phyloP scores from a whole-genome alignment of 1,140 invertebrate species.

The Drosophila sp. region DNA sequence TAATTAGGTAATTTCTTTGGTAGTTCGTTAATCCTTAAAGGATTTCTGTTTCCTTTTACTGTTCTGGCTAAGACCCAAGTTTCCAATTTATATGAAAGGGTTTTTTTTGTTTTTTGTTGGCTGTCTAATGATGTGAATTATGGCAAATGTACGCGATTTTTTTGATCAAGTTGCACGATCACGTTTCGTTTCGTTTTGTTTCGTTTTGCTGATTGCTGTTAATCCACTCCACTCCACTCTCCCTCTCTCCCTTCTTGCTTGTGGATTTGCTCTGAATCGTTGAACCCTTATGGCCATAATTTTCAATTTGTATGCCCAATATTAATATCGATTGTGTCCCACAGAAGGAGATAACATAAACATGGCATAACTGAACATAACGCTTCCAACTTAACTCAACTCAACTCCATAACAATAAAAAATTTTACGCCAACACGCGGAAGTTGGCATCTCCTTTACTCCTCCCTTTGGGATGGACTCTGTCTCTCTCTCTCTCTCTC shows the following conservation, averaged over 20 bases:
- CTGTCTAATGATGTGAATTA: background rate
- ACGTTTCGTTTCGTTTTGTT: background rate
- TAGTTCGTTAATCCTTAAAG: no score
- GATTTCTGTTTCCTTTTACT: no score
- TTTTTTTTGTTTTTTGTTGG: background rate
- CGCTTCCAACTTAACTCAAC: slow-evolving; percentile 36
- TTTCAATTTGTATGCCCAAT: slow-evolving; percentile 75
- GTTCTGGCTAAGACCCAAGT: background rate
- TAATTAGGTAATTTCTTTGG: no score
- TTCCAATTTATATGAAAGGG: background rate
- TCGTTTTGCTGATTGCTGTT: background rate
- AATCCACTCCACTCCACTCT: slow-evolving; percentile 16
- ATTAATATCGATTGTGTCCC: slow-evolving; percentile 73
- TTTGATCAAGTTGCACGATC: slow-evolving; percentile 8
- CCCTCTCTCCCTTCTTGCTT: background rate
- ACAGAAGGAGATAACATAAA: slow-evolving; percentile 39
- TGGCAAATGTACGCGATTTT: background rate
- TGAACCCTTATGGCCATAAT: slow-evolving; percentile 56
- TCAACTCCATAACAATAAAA: slow-evolving; percentile 69
- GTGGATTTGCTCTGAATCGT: background rate
- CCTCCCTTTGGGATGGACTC: slow-evolving; percentile 24
- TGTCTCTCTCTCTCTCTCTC: background rate
- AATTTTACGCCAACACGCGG: slow-evolving; percentile 56
- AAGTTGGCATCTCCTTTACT: slow-evolving; percentile 14
- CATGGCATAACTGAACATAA: slow-evolving; percentile 38